Evolutionary conservation across 2,797 vertebrate genomes (phyloP), one percentile per base, ranked within the genome.

Genomic region (Anabas testudineus): DNA sequence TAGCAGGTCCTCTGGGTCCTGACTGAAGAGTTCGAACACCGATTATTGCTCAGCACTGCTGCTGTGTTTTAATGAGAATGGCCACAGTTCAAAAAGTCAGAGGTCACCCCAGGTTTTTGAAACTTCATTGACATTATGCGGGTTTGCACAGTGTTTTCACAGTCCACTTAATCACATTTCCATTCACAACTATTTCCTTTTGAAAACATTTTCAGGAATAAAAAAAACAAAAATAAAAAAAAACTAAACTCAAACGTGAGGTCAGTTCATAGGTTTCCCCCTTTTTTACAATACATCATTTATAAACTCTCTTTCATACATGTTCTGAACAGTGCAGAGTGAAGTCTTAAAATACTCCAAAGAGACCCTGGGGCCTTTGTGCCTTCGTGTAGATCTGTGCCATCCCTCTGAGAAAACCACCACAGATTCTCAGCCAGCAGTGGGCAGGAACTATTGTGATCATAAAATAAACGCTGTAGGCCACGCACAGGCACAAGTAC

Each of bases 331-430:
- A 55, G 48, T 58, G 59, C 36, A 45, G 41, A 49, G 34, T 4
- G 34, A 48, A 30, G 42, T 62, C 63, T 78, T 65, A 55, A 82
- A 86, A 83, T 83, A 82, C 56, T 48, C 53, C 34, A 19, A 39
- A 64, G 36, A 76, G 56, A 41, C 66, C 73, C 66, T 4, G 2
- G 28, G 53, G 71, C 56, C n/a, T 71, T 48, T 66, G 48, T 49
- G 59, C 48, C 64, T 65, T 80, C 78, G 66, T 89, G 86, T 79
- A 76, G 43, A 86, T 87, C 79, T 63, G 76, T 73, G 72, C 57
- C 57, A 73, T 74, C 76, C 58, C 65, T 80, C 76, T 80, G 82
- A 86, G 77, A 78, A 77, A 84, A 64, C 49, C 68, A 52, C 32
- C 32, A 61, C 76, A 67, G 64, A 82, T 73, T 79, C 55, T 51